Base-by-base conservation (phyloP, 2,888 invertebrate species). In the Polyommatus iphigenia region DNA sequence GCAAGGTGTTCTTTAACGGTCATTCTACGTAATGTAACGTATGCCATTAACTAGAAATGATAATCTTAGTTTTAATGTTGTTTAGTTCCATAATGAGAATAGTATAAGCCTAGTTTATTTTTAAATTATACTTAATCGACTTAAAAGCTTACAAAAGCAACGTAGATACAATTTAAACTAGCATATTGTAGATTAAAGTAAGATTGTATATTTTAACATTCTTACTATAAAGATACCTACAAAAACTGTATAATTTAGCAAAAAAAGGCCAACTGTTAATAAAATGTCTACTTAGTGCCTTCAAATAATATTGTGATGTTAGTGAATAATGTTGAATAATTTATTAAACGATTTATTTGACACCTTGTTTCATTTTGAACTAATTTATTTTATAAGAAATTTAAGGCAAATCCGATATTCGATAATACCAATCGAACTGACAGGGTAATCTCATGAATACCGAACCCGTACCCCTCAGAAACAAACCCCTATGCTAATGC, bases 1-100 rank as follows among this genome's bases (percentile, higher is more conserved):
- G 92, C 93, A 94, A 94, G 94, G 94, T 94, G 94, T 86, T 84
- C 83, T 79, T 86, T 90, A 92, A 93, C 94, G 93, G 93, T 89
- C 90, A 84, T 81, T 82, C 81, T 76, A 79, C 77, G 76, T 78
- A 76, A 76, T 78, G 73, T 79, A 76, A 79, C 78, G 76, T 76
- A 77, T 77, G 79, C 75, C 54, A 71, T 77, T 78, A 77, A 20
- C 20, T 73, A 73, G 54, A 54, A 75, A 54, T 15, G 54, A 54
- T 50, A 54, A 75, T 50, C 10, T 36, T 54, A 54, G 50, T 75
- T 50, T 50, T 75, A 50, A 54, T 54, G 10, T 46, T 75, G 20
- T 46, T 46, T 75, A 75, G 75, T 46, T 75, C 18, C 29, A 75
- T 75, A 50, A 18, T 6, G 15, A 24, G 54, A 46, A 46, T 54